Conservation (phyloP, 1,140 invertebrate genomes). For the Globodera rostochiensis region DNA sequence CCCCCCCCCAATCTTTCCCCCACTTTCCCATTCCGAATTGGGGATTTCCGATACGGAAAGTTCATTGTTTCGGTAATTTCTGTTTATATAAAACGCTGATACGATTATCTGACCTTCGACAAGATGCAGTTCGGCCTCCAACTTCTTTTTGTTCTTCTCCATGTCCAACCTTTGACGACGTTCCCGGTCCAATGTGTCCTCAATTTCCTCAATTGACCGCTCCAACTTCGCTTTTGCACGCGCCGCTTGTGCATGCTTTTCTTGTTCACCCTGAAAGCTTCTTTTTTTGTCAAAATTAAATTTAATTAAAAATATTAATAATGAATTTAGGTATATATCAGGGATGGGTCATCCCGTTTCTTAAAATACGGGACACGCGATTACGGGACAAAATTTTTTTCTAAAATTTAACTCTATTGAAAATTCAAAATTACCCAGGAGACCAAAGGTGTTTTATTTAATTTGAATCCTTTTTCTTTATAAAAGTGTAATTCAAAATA, state of each 20-base stretch:
- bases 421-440: too few relatives aligned
- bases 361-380: too few relatives aligned
- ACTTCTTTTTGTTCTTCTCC: conserved; percentile 50
- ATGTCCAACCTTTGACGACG: conserved; percentile 49
- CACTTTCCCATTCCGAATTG: too few relatives aligned
- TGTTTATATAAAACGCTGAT: too few relatives aligned
- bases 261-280: conserved; percentile 37
- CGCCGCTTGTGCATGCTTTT: conserved; percentile 45
- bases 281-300: too few relatives aligned
- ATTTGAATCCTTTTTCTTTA: too few relatives aligned
- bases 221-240: conserved; percentile 50
- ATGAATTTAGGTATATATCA: neutral
- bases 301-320: neutral
- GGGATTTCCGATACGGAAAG: too few relatives aligned
- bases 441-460: too few relatives aligned
- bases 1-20: too few relatives aligned
- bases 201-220: conserved; percentile 51
- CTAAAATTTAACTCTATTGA: too few relatives aligned
- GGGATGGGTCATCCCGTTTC: neutral
- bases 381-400: too few relatives aligned
- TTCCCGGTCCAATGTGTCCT: conserved; percentile 52
- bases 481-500: too few relatives aligned
- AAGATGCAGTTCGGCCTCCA: conserved; percentile 42
- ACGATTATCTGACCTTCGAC: neutral
- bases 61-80: neutral